Percentiles rank a stretch among this genome's conserved stretches.
Evolutionary conservation across 2,797 vertebrate genomes (phyloP).

Genomic region (Sus cebifrons): DNA sequence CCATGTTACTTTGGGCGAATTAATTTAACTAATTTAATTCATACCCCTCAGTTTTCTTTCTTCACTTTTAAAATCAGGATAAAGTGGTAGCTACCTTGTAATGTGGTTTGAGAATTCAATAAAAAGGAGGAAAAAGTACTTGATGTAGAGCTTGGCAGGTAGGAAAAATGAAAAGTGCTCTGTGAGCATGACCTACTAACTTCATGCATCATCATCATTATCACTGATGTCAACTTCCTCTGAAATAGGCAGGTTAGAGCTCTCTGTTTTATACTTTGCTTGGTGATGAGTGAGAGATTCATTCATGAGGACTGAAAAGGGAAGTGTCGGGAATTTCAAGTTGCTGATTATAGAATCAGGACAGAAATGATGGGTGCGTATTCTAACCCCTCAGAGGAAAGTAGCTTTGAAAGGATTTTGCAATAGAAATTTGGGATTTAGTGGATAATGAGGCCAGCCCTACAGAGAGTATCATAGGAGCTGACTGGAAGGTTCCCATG

Average conservation of each 20-base stretch:
- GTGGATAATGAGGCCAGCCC: not conserved
- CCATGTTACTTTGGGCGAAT: not conserved
- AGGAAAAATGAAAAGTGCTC: not conserved
- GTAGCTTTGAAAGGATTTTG: constrained; percentile 25
- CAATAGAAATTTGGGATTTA: constrained; percentile 65
- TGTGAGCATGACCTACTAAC: not conserved
- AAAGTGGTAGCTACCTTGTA: not conserved
- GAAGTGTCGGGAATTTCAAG: not conserved
- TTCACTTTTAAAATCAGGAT: not conserved
- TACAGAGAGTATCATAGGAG: not conserved
- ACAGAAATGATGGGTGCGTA: not conserved
- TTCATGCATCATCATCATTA: not conserved
- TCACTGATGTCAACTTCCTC: not conserved
- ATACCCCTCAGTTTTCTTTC: not conserved
- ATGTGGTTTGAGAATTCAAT: not conserved
- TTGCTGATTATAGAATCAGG: not conserved
- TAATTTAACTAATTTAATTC: not conserved
- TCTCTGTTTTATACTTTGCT: constrained; percentile 28
- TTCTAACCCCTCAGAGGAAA: not conserved
- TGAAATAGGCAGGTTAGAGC: not conserved
- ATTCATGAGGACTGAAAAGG: not conserved
- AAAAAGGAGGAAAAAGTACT: not conserved
- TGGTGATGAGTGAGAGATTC: not conserved
- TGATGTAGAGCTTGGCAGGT: not conserved
- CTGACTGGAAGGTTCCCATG: not conserved